Evolutionary conservation across 2,888 invertebrate genomes (phyloP).

Genomic region (Sabatieria punctata): DNA sequence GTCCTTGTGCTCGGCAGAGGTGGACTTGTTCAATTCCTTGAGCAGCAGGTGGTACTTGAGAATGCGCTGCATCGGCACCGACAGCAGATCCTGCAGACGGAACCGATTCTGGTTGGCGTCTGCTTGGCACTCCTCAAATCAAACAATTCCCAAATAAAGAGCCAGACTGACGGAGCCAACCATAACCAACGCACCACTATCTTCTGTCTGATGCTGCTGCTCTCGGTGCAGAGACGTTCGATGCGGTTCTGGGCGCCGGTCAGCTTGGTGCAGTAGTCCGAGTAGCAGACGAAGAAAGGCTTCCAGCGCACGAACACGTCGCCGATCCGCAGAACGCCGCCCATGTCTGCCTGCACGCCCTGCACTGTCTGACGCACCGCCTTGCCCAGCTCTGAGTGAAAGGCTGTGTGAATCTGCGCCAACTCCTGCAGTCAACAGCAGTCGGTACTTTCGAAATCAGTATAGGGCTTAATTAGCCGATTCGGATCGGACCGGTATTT

Average conservation of each 20-base stretch:
- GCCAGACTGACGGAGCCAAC: neutral
- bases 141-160: slow-evolving; percentile 4
- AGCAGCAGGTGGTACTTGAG: slow-evolving; percentile 87
- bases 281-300: slow-evolving; percentile 75
- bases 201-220: slow-evolving; percentile 48
- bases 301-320: slow-evolving; percentile 77
- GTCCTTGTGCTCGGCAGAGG: slow-evolving; percentile 53
- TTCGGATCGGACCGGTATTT: no score
- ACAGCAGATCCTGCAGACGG: slow-evolving; percentile 78
- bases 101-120: slow-evolving; percentile 75
- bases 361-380: slow-evolving; percentile 33
- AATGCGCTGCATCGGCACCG: slow-evolving; percentile 95
- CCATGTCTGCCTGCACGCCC: neutral
- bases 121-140: slow-evolving; percentile 64
- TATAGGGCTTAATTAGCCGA: no score
- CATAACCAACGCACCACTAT: slow-evolving; percentile 43
- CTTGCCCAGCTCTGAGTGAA: slow-evolving; percentile 59
- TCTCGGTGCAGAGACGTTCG: slow-evolving; percentile 53
- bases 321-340: slow-evolving; percentile 39
- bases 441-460: neutral
- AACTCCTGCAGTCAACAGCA: slow-evolving; percentile 47
- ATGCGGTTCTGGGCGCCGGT: slow-evolving; percentile 68
- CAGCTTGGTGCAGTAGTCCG: slow-evolving; percentile 85
- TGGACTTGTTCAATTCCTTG: slow-evolving; percentile 43
- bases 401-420: slow-evolving; percentile 63